These are phyloP conservation scores for Eustalomyia histrio DNA, from an alignment of 2,888 invertebrate genomes.

Conservation along the genomic window DNA sequence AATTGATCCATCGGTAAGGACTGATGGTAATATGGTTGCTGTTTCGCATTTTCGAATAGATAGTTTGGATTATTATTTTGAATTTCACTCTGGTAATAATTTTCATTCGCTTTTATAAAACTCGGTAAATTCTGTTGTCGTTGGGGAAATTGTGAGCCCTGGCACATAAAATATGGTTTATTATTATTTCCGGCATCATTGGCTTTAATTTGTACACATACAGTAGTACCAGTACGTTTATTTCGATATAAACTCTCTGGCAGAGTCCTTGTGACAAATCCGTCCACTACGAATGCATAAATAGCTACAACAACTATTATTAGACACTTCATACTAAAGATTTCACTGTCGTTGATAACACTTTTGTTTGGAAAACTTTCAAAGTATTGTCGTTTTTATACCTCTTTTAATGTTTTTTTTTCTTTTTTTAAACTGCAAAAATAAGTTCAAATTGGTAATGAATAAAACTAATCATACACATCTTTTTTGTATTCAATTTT, in stretches of 20 bases:
- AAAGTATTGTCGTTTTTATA: neutral
- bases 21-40: neutral
- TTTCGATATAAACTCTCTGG: neutral
- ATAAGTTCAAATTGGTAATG: neutral
- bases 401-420: neutral
- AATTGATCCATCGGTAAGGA: neutral
- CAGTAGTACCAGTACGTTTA: constrained; percentile 11
- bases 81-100: neutral
- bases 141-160: constrained; percentile 5
- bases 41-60: neutral
- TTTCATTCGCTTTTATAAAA: neutral
- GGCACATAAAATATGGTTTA: constrained; percentile 50
- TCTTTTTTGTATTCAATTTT: neutral
- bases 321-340: neutral
- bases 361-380: neutral
- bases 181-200: constrained; percentile 10
- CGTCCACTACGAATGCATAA: neutral
- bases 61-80: no score
- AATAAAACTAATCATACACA: neutral
- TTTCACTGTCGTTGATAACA: neutral
- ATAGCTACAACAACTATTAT: neutral
- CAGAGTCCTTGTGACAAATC: neutral
- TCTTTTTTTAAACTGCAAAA: neutral
- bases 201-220: constrained; percentile 41
- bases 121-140: neutral